These are phyloP conservation scores for Slavum lentiscoides DNA, from an alignment of 2,888 invertebrate genomes.

Conservation along the genomic window DNA sequence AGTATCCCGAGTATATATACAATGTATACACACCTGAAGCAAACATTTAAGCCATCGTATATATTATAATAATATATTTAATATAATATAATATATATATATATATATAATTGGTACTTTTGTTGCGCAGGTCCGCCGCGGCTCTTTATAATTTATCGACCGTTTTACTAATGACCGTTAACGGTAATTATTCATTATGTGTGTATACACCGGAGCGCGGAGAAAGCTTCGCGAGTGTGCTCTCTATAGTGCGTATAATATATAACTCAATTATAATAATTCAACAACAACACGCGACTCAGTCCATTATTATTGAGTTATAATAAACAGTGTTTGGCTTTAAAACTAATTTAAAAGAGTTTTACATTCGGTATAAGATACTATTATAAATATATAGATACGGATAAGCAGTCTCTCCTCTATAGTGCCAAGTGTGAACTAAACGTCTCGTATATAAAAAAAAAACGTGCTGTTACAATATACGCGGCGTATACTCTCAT, in stretches of 20 bases:
- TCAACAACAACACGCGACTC: conserved; percentile 6
- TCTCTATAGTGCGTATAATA: no score
- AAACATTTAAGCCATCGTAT: no score
- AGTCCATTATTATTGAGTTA: conserved; percentile 27
- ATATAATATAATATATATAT: no score
- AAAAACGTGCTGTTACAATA: no score
- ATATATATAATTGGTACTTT: conserved; percentile 9
- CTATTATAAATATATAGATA: no score
- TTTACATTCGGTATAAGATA: background rate
- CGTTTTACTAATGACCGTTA: conserved; percentile 39
- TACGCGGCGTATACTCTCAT: no score
- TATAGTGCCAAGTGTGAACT: no score
- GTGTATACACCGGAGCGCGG: background rate
- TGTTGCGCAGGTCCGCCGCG: background rate
- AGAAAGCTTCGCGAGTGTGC: conserved; percentile 37
- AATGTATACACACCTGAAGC: no score
- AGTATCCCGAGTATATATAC: no score
- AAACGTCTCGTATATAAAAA: no score
- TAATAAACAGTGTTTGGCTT: conserved; percentile 13
- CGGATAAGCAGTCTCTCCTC: no score
- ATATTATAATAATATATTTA: no score
- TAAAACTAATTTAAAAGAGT: conserved; percentile 20
- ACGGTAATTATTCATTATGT: conserved; percentile 36
- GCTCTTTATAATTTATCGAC: conserved; percentile 34
- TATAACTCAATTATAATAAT: conserved; percentile 37